Evolutionary conservation across 2,113 vertebrate species (phyloP), one percentile per base, ranked within the genome.

Genomic region (Glaucomys volans): DNA sequence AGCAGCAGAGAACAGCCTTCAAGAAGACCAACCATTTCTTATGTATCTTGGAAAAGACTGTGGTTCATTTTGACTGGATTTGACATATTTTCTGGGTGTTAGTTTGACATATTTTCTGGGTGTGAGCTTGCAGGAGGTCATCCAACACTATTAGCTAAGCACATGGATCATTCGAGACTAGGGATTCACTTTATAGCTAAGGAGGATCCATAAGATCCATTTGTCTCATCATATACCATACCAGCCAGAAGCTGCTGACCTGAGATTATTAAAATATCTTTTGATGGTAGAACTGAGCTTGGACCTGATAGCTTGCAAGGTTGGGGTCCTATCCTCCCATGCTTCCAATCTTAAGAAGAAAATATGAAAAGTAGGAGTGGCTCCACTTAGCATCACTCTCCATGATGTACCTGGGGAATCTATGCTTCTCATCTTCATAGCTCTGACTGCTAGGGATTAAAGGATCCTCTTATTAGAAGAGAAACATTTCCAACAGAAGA

Each of bases 401-500:
- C 54, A 24, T 89, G n/a, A 54, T 71, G n/a, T 18, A n/a, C 22
- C 44, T 52, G 35, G 76, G 40, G 18, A 91, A 35, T 92, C 72
- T 69, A 35, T 64, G 50, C 44, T 86, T 85, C 40, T 85, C 8
- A 3, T 87, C 42, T 52, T 44, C 90, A 16, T 79, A 83, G 69
- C 57, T 64, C 22, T 95, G 44, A 81, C 52, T 14, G 83, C 35
- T 71, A 76, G 18, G 4, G 26, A 4, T 87, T 77, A 57, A 89
- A 62, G 59, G 13, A n/a, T 62, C 42, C 28, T 90, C 28, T 67
- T 95, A 64, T 92, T 44, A 44, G 69, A 96, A 66, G 66, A 30
- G 52, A 91, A 87, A 76, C 57, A 71, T 87, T 96, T 96, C 59
- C 57, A 74, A 40, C 16, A 94, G 54, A 92, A 89, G 52, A 54